A percentile compares a stretch with the other conserved stretches of the same genome.
Conservation (phyloP, 2,888 invertebrate genomes). For the Sphaeridia pumilis region DNA sequence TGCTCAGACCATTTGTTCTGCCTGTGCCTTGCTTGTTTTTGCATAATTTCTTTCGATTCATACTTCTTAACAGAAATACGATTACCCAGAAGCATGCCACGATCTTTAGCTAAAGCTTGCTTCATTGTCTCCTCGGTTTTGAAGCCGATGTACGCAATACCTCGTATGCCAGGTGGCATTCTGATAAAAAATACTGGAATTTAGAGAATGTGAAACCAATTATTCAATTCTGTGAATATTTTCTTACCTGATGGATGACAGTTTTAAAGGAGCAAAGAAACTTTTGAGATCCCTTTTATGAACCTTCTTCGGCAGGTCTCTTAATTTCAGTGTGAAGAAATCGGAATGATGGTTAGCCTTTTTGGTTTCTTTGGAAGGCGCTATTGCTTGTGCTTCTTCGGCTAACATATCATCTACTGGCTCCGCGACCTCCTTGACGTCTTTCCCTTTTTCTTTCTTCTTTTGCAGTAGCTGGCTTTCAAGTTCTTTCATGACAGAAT, state of each 20-base stretch:
- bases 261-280: conserved; percentile 69
- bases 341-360: conserved; percentile 38
- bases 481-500: conserved; percentile 36
- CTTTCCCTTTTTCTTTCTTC: conserved; percentile 31
- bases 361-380: conserved; percentile 40
- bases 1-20: conserved; percentile 50
- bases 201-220: not conserved
- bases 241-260: conserved; percentile 56
- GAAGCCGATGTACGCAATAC: conserved; percentile 86
- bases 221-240: not conserved
- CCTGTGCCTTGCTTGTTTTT: conserved; percentile 43
- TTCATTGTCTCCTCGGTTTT: conserved; percentile 65
- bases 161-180: conserved; percentile 60
- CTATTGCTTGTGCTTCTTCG: conserved; percentile 38
- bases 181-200: conserved; percentile 11
- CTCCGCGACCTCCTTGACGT: conserved; percentile 38
- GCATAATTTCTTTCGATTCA: conserved; percentile 18
- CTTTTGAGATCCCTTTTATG: conserved; percentile 73
- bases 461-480: conserved; percentile 32
- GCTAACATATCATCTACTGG: conserved; percentile 37
- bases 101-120: conserved; percentile 68
- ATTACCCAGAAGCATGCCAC: conserved; percentile 63
- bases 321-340: conserved; percentile 58
- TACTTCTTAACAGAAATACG: conserved; percentile 47
- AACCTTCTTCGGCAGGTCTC: conserved; percentile 62